Evolutionary conservation across 1,140 invertebrate species (phyloP).

Genomic region (Drosophila ogumai): DNA sequence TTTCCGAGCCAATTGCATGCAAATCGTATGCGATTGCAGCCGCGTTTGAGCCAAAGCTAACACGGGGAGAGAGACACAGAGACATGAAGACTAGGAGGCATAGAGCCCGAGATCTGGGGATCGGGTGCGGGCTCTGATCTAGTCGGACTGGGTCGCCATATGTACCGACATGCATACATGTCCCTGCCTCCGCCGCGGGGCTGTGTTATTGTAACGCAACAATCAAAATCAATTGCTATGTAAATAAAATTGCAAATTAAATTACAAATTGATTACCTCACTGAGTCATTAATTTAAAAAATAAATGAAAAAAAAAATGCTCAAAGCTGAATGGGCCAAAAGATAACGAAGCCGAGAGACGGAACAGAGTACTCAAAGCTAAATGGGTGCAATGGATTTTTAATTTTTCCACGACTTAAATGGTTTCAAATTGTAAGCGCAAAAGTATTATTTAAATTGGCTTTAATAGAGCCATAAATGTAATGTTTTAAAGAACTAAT

Average conservation of each 20-base stretch:
- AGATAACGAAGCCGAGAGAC: slow-evolving; percentile 11
- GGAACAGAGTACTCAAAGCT: not conserved
- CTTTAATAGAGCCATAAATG: not conserved
- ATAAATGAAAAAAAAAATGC: slow-evolving; percentile 12
- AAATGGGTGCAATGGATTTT: slow-evolving; percentile 9
- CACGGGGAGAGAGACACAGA: slow-evolving; percentile 6
- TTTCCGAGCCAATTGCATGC: slow-evolving; percentile 68
- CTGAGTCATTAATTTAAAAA: slow-evolving; percentile 80
- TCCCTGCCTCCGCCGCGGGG: slow-evolving; percentile 49
- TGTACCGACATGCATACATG: slow-evolving; percentile 4
- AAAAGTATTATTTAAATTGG: slow-evolving; percentile 2
- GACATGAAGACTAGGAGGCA: not conserved
- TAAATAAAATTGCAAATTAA: slow-evolving; percentile 82
- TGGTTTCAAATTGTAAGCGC: not conserved
- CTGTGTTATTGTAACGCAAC: slow-evolving; percentile 77
- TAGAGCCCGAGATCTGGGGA: slow-evolving; percentile 37
- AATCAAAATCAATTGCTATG: slow-evolving; percentile 83
- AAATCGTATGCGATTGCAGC: slow-evolving; percentile 69
- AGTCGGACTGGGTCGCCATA: slow-evolving; percentile 37
- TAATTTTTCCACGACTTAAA: not conserved
- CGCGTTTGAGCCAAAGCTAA: slow-evolving; percentile 51
- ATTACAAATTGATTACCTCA: slow-evolving; percentile 83
- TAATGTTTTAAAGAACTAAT: not conserved
- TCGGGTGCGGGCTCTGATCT: slow-evolving; percentile 24
- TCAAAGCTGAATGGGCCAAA: slow-evolving; percentile 4